These are phyloP conservation scores for Larimichthys polyactis DNA, from an alignment of 2,113 vertebrate species.

Conservation along the genomic window DNA sequence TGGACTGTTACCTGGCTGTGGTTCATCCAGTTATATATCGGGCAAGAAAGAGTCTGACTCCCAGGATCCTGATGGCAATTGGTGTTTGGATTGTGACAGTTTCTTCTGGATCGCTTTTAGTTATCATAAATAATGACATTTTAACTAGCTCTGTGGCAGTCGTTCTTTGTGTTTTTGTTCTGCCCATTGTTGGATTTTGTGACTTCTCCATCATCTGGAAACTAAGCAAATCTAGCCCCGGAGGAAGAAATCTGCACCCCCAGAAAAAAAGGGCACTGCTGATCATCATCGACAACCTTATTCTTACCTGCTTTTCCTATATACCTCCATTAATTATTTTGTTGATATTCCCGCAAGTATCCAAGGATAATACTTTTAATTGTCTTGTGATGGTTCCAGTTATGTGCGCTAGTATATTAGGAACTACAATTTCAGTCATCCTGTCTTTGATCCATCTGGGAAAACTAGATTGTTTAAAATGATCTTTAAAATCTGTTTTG, in stretches of 20 bases:
- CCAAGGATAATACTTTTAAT: rapidly evolving
- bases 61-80: too few relatives aligned
- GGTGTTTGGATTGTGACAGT: too few relatives aligned
- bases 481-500: background rate
- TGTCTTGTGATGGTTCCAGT: background rate
- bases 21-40: too few relatives aligned
- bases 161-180: background rate
- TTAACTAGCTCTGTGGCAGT: too few relatives aligned
- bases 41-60: too few relatives aligned
- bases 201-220: conserved; percentile 22
- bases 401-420: background rate
- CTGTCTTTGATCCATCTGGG: conserved; percentile 31
- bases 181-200: conserved; percentile 26
- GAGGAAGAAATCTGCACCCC: conserved; percentile 20
- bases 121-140: too few relatives aligned
- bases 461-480: conserved; percentile 37
- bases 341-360: rapidly evolving
- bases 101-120: too few relatives aligned
- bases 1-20: too few relatives aligned
- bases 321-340: background rate
- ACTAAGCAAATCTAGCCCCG: conserved; percentile 31
- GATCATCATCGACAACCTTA: conserved; percentile 20
- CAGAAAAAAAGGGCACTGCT: conserved; percentile 46
- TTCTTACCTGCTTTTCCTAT: conserved; percentile 21
- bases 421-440: background rate